Conservation (phyloP, 2,888 invertebrate genomes). For the Imbricaverruca yamaguchii region DNA sequence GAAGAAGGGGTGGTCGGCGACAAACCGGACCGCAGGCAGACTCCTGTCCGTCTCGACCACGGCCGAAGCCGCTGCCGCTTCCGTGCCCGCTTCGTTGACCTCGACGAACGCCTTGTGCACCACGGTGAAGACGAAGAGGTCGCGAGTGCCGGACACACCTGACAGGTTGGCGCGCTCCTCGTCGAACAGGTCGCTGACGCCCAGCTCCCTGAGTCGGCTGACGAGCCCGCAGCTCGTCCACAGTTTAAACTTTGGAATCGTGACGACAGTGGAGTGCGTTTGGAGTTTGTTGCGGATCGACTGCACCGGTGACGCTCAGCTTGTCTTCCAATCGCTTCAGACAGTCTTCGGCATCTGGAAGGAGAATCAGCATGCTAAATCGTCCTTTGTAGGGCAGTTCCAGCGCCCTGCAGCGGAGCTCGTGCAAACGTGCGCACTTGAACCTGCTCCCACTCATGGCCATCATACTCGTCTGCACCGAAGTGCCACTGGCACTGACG, state of each 20-base stretch:
- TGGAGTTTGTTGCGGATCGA: constrained; percentile 51
- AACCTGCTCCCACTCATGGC: constrained; percentile 40
- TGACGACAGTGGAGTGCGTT: constrained; percentile 54
- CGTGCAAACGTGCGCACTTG: constrained; percentile 50
- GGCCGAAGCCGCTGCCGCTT: constrained; percentile 74
- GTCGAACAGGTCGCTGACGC: constrained; percentile 59
- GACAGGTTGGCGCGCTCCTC: constrained; percentile 54
- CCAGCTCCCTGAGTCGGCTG: constrained; percentile 57
- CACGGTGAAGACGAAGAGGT: constrained; percentile 58
- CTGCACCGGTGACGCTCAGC: constrained; percentile 53
- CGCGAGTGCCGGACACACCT: constrained; percentile 49
- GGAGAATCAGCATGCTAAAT: constrained; percentile 63
- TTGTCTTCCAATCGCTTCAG: constrained; percentile 55
- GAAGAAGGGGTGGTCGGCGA: constrained; percentile 30
- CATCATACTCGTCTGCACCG: constrained; percentile 69
- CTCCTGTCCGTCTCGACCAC: too few relatives aligned
- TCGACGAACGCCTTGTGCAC: constrained; percentile 78
- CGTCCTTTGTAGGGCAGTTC: constrained; percentile 63
- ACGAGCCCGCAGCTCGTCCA: constrained; percentile 62
- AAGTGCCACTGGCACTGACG: constrained; percentile 53
- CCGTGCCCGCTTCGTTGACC: constrained; percentile 80
- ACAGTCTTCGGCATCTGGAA: constrained; percentile 62
- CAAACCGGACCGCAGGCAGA: neutral
- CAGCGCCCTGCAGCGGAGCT: constrained; percentile 64
- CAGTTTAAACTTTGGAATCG: constrained; percentile 71